Evolutionary conservation across 2,888 invertebrate genomes (phyloP), one percentile per base, ranked within the genome.

Genomic region (Pimpla rufipes): DNA sequence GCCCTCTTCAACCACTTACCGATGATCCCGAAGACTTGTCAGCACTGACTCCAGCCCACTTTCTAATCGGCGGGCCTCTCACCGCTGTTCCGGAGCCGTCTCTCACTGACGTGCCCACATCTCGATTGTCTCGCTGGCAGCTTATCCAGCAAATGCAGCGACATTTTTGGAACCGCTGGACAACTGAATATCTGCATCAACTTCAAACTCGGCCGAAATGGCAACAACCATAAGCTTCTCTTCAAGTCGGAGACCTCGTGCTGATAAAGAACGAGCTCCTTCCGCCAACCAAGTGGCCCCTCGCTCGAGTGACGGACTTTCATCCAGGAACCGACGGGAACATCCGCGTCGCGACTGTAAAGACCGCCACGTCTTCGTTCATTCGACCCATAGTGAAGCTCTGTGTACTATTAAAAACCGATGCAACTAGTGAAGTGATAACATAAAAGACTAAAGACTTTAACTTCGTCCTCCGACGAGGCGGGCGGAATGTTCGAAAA

Each of bases 1-100:
- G 89, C 13, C 90, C 89, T 2, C 67, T 90, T 1, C 67, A 47
- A 13, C 75, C 88, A 0, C 66, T 87, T 3, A 81, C 83, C 3
- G 80, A 80, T 50, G 88, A 88, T 21, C 52, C 64, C 10, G 40
- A 50, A 50, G 70, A 64, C n/a, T 21, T 62, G n/a, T 5, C 29
- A 1, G 76, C 67, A 0, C 67, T 76, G 11, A 78, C 70, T 11
- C 62, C 70, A 23, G 70, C 23, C 13, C 77, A 78, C 29, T 70
- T 78, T 10, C 29, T 70, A 1, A 52, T 62, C 40, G 77, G 62
- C 0, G 70, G 45, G 11, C 62, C 62, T 11, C 42, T 70, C 2
- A 59, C 68, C n/a, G 59, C 77, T 2, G 47, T 78, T 5, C 62
- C 77, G 4, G 77, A 78, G 13, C 77, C 70, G n/a, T 55, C 66